Percentiles rank a stretch among this genome's conserved stretches.
Evolutionary conservation across 2,113 vertebrate genomes (phyloP).

Genomic region (Megatriorchis doriae): DNA sequence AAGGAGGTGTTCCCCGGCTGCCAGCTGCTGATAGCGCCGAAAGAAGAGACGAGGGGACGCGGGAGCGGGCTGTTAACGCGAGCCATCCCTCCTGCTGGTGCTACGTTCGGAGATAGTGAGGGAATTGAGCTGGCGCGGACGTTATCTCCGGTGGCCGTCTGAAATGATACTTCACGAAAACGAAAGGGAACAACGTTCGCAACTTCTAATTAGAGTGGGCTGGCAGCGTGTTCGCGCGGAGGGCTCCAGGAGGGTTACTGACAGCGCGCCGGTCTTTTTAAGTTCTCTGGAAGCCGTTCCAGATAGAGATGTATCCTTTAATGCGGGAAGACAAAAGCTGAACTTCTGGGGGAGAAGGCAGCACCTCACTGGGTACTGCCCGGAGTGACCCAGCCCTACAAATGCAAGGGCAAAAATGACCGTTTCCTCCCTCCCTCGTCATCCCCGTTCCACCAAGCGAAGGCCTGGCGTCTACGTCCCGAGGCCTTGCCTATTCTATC

Average conservation of each 20-base stretch:
- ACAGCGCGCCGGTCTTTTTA: accelerated
- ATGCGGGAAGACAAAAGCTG: not conserved
- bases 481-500: not conserved
- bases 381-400: not conserved
- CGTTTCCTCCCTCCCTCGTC: not conserved
- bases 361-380: not conserved
- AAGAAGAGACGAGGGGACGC: not conserved
- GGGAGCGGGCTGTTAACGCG: not conserved
- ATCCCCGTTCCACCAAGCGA: not conserved
- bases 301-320: not conserved
- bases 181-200: not conserved
- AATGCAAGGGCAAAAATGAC: not conserved
- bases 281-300: not conserved
- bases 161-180: not conserved
- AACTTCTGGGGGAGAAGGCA: not conserved
- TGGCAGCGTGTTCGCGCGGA: not conserved
- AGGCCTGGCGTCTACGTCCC: not conserved
- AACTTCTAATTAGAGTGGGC: not conserved
- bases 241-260: not conserved
- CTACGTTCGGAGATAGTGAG: not conserved
- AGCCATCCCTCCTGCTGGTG: not conserved
- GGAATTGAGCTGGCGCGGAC: not conserved
- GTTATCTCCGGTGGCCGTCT: not conserved
- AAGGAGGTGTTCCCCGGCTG: not conserved
- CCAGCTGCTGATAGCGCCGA: not conserved